Evolutionary conservation across 2,797 vertebrate genomes (phyloP), one percentile per base, ranked within the genome.

Genomic region (Molossus molossus): DNA sequence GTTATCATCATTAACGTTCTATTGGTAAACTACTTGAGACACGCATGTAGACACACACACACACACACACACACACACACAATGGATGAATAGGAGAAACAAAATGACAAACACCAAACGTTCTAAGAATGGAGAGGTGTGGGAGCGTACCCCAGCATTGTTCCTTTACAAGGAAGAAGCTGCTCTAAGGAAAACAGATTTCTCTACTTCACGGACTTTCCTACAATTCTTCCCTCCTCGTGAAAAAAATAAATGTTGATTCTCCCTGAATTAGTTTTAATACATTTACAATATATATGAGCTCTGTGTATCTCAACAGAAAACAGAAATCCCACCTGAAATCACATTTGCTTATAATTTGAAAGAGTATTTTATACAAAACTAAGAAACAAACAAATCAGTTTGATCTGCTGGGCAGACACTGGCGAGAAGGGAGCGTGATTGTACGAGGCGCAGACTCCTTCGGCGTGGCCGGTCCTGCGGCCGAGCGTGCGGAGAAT

Each of bases 321-420:
- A 93, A 97, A 97, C 96, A 77, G 0, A 97, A 98, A 91, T 97
- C 97, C 94, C 96, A 94, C 96, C 90, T 97, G 97, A 98, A 98
- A 98, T 98, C 62, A 81, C 94, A 97, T 97, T 97, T 98, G 97
- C 91, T 98, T 98, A 83, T 97, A 98, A 97, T 98, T 96, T 97
- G 93, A 95, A 97, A 94, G 97, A 95, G 91, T 97, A 82, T 90
- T 97, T 98, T 93, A 95, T 97, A 97, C 65, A 83, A 97, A 97
- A 96, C 97, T 98, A 98, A 98, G 98, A 98, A 98, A 98, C 98
- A 98, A 97, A 98, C 98, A 98, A 98, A 98, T 97, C 98, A 97
- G 94, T 98, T 98, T 98, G 97, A 98, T 98, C 97, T 97, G 95
- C 96, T 97, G 97, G 97, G 96, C 96, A 98, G 97, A 97, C 98